Percentiles rank a stretch among this genome's conserved stretches.
phyloP scores from a whole-genome alignment of 2,888 invertebrate genomes.

The Electrophaes corylata region DNA sequence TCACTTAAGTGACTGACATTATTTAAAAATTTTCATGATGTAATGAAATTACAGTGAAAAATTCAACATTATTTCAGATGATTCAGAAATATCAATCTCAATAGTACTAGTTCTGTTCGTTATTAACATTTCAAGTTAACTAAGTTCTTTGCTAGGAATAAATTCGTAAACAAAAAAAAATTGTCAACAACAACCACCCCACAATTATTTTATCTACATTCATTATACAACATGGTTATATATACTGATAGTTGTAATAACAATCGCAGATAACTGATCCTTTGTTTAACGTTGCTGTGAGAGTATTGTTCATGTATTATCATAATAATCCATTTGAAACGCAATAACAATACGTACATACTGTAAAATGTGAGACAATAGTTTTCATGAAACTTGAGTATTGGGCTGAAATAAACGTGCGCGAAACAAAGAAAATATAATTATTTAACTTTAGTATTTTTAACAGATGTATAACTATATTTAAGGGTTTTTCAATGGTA shows the following conservation, averaged over 20 bases:
- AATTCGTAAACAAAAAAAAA: not conserved
- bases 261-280: conserved; percentile 51
- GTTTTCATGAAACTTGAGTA: not conserved
- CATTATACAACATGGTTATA: conserved; percentile 45
- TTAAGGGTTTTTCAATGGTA: too few relatives aligned
- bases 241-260: conserved; percentile 51
- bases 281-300: conserved; percentile 52
- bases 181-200: not conserved
- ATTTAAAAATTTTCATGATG: too few relatives aligned
- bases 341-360: conserved; percentile 26
- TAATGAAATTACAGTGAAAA: too few relatives aligned
- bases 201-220: conserved; percentile 31
- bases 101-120: too few relatives aligned
- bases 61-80: too few relatives aligned
- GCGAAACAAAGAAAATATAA: not conserved
- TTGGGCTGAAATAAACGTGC: not conserved
- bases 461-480: too few relatives aligned
- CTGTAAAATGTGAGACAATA: conserved; percentile 22
- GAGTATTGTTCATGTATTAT: conserved; percentile 42
- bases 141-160: too few relatives aligned
- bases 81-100: too few relatives aligned
- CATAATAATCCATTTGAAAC: conserved; percentile 39
- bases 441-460: not conserved
- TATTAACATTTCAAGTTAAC: too few relatives aligned
- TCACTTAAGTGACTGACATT: too few relatives aligned